These are phyloP conservation scores for Lates japonicus DNA, from an alignment of 2,797 vertebrate species.

Conservation along the genomic window DNA sequence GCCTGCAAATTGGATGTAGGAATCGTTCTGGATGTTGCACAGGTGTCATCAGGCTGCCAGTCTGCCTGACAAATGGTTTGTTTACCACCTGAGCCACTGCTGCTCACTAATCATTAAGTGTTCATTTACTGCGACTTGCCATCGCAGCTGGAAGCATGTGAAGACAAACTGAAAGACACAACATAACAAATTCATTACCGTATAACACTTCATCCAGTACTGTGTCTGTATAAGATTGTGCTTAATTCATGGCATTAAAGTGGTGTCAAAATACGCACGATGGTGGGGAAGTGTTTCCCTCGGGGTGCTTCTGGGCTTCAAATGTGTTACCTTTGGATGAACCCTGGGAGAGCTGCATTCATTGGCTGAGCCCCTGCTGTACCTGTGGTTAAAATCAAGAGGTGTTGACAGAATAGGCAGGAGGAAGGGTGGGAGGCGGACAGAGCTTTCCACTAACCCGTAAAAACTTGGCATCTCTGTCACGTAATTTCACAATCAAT, in stretches of 20 bases:
- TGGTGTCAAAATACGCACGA: conserved; percentile 67
- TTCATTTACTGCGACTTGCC: conserved; percentile 68
- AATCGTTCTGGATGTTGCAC: conserved; percentile 51
- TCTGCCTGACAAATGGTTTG: conserved; percentile 72
- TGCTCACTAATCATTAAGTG: conserved; percentile 66
- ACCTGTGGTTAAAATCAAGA: conserved; percentile 82
- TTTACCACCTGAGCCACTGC: conserved; percentile 70
- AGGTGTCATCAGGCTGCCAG: conserved; percentile 66
- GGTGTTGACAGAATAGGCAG: conserved; percentile 75
- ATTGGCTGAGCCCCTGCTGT: conserved; percentile 74
- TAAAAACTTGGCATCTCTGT: conserved; percentile 69
- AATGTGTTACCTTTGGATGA: conserved; percentile 81
- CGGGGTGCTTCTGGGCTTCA: conserved; percentile 76
- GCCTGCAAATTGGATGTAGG: conserved; percentile 62
- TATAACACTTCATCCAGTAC: conserved; percentile 26
- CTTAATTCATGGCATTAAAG: conserved; percentile 69
- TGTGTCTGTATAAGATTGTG: conserved; percentile 39
- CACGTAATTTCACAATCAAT: conserved; percentile 69
- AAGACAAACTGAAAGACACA: conserved; percentile 53
- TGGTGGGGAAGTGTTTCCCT: conserved; percentile 64
- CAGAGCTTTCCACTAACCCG: conserved; percentile 67
- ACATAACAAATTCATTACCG: conserved; percentile 60
- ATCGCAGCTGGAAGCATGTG: conserved; percentile 53
- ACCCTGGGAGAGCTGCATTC: conserved; percentile 70
- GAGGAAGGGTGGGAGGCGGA: conserved; percentile 39